Conservation (phyloP, 2,113 vertebrate genomes). For the Sturnira hondurensis region DNA sequence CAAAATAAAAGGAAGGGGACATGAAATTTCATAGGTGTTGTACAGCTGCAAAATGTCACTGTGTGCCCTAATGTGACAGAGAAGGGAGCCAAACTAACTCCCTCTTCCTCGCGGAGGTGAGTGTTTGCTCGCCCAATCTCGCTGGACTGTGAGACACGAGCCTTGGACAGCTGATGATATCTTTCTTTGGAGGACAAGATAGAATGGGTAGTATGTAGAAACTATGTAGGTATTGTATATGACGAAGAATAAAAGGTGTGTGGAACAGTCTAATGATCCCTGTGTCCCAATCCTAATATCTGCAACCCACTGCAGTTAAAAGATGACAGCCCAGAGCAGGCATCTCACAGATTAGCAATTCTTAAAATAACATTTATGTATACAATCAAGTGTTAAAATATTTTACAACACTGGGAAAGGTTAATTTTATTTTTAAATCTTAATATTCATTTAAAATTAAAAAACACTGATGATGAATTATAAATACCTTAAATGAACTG, state of each 20-base stretch:
- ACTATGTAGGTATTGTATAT: not conserved
- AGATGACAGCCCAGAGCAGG: not conserved
- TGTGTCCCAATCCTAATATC: not conserved
- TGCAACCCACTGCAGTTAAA: not conserved
- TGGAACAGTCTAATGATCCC: not conserved
- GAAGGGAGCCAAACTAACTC: not conserved
- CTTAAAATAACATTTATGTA: not conserved
- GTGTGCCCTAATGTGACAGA: not conserved
- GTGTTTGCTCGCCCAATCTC: not conserved
- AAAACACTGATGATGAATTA: constrained; percentile 8
- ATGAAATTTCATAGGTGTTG: not conserved
- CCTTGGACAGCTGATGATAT: not conserved
- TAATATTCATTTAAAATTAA: not conserved
- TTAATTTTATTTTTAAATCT: not conserved
- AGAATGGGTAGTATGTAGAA: not conserved
- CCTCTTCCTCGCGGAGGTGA: not conserved
- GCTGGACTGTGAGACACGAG: not conserved
- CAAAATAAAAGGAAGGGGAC: not conserved
- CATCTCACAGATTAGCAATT: not conserved
- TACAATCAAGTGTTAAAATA: not conserved
- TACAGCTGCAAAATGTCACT: not conserved
- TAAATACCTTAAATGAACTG: not conserved
- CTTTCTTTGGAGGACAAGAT: not conserved
- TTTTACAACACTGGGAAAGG: not conserved
- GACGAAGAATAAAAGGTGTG: not conserved